These are phyloP conservation scores for Neostethus bicornis DNA, from an alignment of 2,797 vertebrate species.

Conservation along the genomic window DNA sequence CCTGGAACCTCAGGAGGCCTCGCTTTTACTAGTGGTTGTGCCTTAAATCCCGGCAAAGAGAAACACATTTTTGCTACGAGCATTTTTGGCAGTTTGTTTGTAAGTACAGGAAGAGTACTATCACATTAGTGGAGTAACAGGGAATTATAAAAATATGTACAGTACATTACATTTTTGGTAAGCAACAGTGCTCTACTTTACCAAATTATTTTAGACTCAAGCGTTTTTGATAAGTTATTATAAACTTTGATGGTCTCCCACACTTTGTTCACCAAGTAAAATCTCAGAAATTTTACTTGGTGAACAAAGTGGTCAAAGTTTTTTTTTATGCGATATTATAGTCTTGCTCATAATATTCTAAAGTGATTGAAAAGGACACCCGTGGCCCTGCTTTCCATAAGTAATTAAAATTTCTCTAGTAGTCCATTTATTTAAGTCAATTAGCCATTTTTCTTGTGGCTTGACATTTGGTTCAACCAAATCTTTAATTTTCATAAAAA, in stretches of 20 bases:
- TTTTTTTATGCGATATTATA: conserved; percentile 40
- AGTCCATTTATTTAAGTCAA: conserved; percentile 24
- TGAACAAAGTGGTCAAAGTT: conserved; percentile 36
- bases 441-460: conserved; percentile 12
- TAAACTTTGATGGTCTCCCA: too few species aligned
- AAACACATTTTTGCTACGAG: too few species aligned
- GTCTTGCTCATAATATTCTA: conserved; percentile 15
- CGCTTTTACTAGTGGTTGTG: too few species aligned
- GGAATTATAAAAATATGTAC: background rate
- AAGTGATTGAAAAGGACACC: background rate
- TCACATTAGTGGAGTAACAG: background rate
- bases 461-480: conserved; percentile 18
- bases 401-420: conserved; percentile 28
- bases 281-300: too few species aligned
- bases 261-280: too few species aligned
- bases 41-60: too few species aligned
- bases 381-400: conserved; percentile 14
- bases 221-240: background rate
- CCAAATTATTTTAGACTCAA: background rate
- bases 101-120: background rate
- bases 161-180: too few species aligned
- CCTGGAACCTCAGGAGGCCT: background rate
- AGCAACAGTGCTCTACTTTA: too few species aligned
- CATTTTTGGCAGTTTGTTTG: conserved; percentile 2
- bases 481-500: conserved; percentile 33